Conservation (phyloP, 37 sponge, comb jelly and placozoan genomes). For the Petrosia ficiformis region DNA sequence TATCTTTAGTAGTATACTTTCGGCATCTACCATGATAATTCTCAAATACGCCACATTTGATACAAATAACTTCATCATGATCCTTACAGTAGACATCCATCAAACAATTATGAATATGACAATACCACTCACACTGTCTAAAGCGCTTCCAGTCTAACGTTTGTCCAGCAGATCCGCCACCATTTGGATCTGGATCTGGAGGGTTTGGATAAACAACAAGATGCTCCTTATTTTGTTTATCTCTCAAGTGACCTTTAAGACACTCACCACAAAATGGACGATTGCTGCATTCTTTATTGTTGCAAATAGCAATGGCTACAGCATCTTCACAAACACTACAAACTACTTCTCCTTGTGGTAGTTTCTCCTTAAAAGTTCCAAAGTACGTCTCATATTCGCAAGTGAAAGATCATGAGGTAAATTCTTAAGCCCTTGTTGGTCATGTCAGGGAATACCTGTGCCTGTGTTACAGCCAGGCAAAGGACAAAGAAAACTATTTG, state of each 20-base stretch:
- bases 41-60: background rate
- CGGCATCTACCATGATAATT: background rate
- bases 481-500: too few relatives aligned
- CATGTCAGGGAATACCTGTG: conserved; percentile 19
- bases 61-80: background rate
- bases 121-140: background rate
- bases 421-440: conserved; percentile 2
- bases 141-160: background rate
- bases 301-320: background rate
- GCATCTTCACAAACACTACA: background rate
- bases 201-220: background rate
- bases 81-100: background rate
- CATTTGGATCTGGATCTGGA: too few relatives aligned
- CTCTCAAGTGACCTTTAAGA: background rate
- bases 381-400: background rate
- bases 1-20: background rate
- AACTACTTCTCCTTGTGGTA: background rate
- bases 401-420: background rate
- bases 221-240: background rate
- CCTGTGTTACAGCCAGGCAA: too few relatives aligned
- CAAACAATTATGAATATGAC: background rate
- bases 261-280: background rate
- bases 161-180: too few relatives aligned
- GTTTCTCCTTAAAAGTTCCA: background rate
- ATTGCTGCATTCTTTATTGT: background rate